phyloP scores from a whole-genome alignment of 2,888 invertebrate genomes.

The Anorthoa munda region DNA sequence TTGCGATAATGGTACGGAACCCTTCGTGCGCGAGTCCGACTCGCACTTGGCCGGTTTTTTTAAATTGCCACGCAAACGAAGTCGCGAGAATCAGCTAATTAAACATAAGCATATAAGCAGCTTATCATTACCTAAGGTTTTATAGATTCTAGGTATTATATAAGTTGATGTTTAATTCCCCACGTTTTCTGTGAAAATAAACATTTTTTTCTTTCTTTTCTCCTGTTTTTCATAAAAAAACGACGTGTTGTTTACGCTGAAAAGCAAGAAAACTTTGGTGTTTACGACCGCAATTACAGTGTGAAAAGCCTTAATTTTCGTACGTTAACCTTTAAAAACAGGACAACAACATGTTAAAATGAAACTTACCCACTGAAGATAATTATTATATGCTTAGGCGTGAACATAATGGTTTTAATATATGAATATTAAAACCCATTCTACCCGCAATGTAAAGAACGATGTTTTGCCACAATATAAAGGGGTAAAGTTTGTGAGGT shows the following conservation, averaged over 20 bases:
- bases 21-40: too few relatives aligned
- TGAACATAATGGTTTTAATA: neutral
- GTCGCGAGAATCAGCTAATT: too few relatives aligned
- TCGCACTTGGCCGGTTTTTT: too few relatives aligned
- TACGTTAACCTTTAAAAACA: neutral
- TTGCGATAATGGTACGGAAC: too few relatives aligned
- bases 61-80: too few relatives aligned
- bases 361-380: neutral
- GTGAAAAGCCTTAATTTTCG: neutral
- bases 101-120: too few relatives aligned
- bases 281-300: neutral
- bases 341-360: neutral
- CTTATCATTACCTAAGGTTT: too few relatives aligned
- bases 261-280: neutral
- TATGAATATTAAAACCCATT: slow-evolving; percentile 1
- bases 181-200: neutral
- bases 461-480: too few relatives aligned
- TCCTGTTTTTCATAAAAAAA: neutral
- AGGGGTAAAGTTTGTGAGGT: too few relatives aligned
- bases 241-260: neutral
- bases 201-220: neutral
- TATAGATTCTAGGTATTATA: too few relatives aligned
- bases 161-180: neutral
- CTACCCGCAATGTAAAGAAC: neutral
- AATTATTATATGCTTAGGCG: neutral